phyloP scores from a whole-genome alignment of 2,797 vertebrate species.

The Scleropages formosus region DNA sequence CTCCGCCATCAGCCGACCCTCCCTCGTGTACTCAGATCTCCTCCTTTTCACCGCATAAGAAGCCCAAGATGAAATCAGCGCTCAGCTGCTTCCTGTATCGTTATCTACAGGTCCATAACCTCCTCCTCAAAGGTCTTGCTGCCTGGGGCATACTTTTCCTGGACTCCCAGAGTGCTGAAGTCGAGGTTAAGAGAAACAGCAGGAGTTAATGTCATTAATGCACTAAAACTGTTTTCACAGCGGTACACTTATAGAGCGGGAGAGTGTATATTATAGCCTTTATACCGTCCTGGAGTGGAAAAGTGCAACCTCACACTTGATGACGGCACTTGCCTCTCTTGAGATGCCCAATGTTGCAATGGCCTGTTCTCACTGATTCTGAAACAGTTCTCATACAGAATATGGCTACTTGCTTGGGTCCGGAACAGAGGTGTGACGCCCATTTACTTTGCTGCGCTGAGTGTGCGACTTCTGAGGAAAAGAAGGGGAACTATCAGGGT shows the following conservation, averaged over 20 bases:
- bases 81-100: too few relatives aligned
- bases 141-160: constrained; percentile 80
- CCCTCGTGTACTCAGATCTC: background rate
- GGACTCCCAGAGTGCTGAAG: constrained; percentile 81
- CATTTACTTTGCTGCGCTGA: too few relatives aligned
- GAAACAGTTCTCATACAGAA: too few relatives aligned
- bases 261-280: too few relatives aligned
- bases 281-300: too few relatives aligned
- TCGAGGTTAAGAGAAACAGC: constrained; percentile 70
- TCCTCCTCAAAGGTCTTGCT: constrained; percentile 80
- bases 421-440: too few relatives aligned
- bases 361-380: too few relatives aligned
- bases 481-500: constrained; percentile 11
- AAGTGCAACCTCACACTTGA: too few relatives aligned
- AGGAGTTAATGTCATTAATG: background rate
- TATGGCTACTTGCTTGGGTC: too few relatives aligned
- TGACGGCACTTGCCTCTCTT: too few relatives aligned
- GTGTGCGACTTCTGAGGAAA: background rate
- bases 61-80: background rate
- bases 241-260: too few relatives aligned
- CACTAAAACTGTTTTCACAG: background rate
- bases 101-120: constrained; percentile 71
- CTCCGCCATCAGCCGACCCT: background rate
- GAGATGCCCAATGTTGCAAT: too few relatives aligned
- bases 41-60: background rate